phyloP scores from a whole-genome alignment of 1,140 invertebrate genomes.

The Argopecten irradians region DNA sequence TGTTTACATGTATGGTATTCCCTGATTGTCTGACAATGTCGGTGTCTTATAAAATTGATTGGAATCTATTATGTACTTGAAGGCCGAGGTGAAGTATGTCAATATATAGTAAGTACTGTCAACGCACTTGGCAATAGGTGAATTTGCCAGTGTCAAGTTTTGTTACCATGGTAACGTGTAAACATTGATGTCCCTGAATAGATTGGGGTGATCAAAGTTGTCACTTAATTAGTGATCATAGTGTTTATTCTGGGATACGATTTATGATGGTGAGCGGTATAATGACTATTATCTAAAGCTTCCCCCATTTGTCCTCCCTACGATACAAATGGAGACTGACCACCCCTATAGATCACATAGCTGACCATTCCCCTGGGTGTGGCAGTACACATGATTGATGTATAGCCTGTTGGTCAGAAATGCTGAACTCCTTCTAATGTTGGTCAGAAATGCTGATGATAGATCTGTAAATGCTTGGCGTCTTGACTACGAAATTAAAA shows the following conservation, averaged over 20 bases:
- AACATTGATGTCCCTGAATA: not conserved
- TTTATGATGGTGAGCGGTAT: not conserved
- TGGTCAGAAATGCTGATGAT: no score
- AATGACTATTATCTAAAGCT: not conserved
- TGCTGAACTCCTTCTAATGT: no score
- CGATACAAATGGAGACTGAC: not conserved
- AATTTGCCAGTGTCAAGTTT: not conserved
- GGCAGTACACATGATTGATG: not conserved
- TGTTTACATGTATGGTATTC: not conserved
- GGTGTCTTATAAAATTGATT: not conserved
- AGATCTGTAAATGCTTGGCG: no score
- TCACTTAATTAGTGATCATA: conserved; percentile 18
- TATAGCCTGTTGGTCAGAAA: no score
- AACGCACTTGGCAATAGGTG: not conserved
- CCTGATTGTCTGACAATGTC: not conserved
- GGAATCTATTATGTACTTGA: not conserved
- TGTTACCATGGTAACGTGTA: not conserved
- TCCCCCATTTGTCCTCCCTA: not conserved
- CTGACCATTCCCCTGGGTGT: not conserved
- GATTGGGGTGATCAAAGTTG: not conserved
- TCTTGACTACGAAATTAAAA: no score
- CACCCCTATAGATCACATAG: not conserved
- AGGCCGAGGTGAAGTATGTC: not conserved
- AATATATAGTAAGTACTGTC: not conserved
- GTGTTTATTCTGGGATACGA: not conserved